A percentile compares a stretch with the other conserved stretches of the same genome.
phyloP scores from a whole-genome alignment of 2,113 vertebrate species.

The Halichoeres trimaculatus region DNA sequence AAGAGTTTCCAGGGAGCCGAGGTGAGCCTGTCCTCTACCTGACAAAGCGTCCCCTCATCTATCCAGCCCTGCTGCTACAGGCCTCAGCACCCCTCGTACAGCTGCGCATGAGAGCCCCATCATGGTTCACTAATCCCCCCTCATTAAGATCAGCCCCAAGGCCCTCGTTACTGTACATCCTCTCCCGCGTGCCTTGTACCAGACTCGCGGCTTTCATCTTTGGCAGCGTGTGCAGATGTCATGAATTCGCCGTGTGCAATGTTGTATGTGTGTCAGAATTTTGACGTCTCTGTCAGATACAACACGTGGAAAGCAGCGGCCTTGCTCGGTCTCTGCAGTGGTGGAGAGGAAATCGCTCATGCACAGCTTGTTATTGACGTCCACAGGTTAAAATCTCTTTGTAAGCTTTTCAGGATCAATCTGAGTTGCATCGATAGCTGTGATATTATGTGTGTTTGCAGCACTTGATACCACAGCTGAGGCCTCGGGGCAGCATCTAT shows the following conservation, averaged over 20 bases:
- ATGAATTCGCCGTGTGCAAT: constrained; percentile 65
- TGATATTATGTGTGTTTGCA: constrained; percentile 2
- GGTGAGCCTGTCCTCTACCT: constrained; percentile 65
- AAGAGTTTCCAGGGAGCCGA: constrained; percentile 32
- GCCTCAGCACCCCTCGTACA: constrained; percentile 13
- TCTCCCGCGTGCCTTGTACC: constrained; percentile 60
- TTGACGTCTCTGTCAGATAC: constrained; percentile 56
- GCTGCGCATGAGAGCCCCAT: constrained; percentile 47
- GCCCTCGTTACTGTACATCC: constrained; percentile 70
- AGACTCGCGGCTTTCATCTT: constrained; percentile 66
- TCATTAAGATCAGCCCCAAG: constrained; percentile 68
- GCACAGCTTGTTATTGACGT: neutral
- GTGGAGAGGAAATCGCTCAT: neutral
- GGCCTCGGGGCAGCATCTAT: constrained; percentile 13
- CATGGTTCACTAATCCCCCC: constrained; percentile 71
- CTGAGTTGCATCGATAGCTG: neutral
- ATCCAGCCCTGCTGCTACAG: constrained; percentile 20
- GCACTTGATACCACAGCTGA: constrained; percentile 28
- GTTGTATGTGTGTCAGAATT: constrained; percentile 46
- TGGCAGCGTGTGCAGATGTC: constrained; percentile 59
- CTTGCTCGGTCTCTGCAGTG: neutral
- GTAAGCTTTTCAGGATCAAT: constrained; percentile 19
- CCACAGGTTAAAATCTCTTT: neutral
- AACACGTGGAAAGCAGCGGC: constrained; percentile 14
- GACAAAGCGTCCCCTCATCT: constrained; percentile 50